phyloP scores from a whole-genome alignment of 2,888 invertebrate genomes.

The Epistrophe eligans region DNA sequence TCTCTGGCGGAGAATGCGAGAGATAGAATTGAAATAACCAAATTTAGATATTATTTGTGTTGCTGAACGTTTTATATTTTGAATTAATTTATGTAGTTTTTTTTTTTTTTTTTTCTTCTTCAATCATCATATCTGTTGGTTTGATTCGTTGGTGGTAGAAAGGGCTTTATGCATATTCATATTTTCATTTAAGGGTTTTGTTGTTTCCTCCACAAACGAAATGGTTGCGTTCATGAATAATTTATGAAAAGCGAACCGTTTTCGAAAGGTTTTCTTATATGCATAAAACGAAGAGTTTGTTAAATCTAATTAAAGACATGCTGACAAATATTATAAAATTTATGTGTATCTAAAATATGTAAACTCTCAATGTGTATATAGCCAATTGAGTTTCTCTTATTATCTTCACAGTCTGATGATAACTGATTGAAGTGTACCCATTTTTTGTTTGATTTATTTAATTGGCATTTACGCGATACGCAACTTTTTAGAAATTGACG shows the following conservation, averaged over 20 bases:
- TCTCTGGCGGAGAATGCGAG: not conserved
- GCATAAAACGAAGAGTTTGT: constrained; percentile 19
- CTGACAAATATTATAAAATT: constrained; percentile 20
- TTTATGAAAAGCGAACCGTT: constrained; percentile 38
- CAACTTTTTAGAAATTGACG: no score
- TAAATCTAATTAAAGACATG: constrained; percentile 27
- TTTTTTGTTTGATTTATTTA: not conserved
- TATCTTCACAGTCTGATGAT: not conserved
- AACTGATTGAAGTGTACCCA: not conserved
- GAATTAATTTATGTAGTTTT: constrained; percentile 61
- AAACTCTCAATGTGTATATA: not conserved
- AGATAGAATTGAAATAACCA: constrained; percentile 53
- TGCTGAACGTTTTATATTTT: constrained; percentile 69
- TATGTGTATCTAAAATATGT: not conserved
- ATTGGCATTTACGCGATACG: not conserved
- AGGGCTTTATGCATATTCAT: constrained; percentile 69
- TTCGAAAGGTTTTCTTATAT: not conserved
- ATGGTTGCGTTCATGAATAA: constrained; percentile 64
- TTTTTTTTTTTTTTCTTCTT: not conserved
- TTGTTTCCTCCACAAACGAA: constrained; percentile 29
- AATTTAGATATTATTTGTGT: constrained; percentile 66
- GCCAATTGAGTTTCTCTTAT: not conserved
- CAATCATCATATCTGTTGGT: not conserved
- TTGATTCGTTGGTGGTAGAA: constrained; percentile 10
- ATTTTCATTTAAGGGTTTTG: constrained; percentile 6